These are phyloP conservation scores for Hyles lineata DNA, from an alignment of 2,888 invertebrate genomes.

Conservation along the genomic window DNA sequence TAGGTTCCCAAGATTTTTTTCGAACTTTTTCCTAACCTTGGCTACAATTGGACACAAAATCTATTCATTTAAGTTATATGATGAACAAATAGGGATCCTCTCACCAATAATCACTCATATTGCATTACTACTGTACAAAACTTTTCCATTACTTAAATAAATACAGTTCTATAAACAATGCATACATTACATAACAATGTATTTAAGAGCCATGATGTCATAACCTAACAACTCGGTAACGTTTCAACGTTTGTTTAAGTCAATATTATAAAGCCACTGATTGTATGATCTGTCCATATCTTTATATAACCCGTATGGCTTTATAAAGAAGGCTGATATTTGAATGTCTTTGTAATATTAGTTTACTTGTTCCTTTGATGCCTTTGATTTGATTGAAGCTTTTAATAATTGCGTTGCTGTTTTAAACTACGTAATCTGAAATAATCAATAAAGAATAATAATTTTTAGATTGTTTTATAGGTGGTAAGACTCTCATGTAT, in stretches of 20 bases:
- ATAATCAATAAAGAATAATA: no score
- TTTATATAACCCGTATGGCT: neutral
- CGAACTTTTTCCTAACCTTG: no score
- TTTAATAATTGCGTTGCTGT: no score
- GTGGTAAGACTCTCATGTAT: no score
- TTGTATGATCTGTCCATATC: neutral
- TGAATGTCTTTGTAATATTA: neutral
- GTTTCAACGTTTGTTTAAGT: conserved; percentile 6
- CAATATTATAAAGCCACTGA: conserved; percentile 18
- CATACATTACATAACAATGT: conserved; percentile 14
- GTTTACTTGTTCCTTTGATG: neutral
- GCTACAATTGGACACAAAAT: no score
- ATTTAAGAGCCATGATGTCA: conserved; percentile 21
- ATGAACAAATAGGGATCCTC: no score
- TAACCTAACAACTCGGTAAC: conserved; percentile 22
- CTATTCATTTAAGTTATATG: no score
- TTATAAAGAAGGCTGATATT: neutral
- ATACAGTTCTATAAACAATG: neutral
- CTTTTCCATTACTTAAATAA: neutral
- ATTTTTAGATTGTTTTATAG: no score
- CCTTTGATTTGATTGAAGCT: no score
- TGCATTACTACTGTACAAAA: neutral
- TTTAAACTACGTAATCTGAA: no score
- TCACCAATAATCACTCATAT: neutral
- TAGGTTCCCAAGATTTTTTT: no score